Conservation (phyloP, 2,113 vertebrate genomes). For the Copsychus sechellarum region DNA sequence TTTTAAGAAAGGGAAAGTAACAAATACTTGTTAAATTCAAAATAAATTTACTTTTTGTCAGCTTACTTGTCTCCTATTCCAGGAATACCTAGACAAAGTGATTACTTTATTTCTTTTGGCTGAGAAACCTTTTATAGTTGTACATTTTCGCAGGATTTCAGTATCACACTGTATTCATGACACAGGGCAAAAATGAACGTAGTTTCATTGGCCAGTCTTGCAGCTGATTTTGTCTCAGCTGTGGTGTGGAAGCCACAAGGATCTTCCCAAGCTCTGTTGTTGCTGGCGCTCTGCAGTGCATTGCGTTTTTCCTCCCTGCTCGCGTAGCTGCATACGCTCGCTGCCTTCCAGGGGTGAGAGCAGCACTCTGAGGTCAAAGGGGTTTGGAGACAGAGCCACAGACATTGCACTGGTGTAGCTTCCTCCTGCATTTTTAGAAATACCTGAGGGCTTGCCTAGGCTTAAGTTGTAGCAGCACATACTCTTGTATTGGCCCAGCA, state of each 20-base stretch:
- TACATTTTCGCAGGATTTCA: neutral
- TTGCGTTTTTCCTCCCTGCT: neutral
- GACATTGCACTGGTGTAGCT: rapidly evolving
- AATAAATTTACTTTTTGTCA: neutral
- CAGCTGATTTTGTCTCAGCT: neutral
- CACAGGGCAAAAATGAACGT: neutral
- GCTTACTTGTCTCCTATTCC: neutral
- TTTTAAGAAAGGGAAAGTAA: neutral
- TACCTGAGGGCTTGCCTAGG: neutral
- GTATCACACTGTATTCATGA: neutral
- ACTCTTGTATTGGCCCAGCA: neutral
- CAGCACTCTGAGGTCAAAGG: neutral
- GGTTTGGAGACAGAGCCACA: neutral
- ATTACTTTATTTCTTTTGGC: neutral
- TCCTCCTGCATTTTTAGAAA: rapidly evolving
- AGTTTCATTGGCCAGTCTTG: neutral
- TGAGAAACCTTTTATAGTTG: neutral
- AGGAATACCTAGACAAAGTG: neutral
- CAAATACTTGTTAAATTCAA: neutral
- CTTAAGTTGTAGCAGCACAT: neutral
- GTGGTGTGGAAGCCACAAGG: neutral
- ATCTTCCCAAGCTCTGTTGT: neutral
- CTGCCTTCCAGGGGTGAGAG: neutral
- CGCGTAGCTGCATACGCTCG: rapidly evolving
- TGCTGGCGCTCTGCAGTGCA: neutral